Conservation (phyloP, 2,797 vertebrate genomes). For the Gymnodraco acuticeps region DNA sequence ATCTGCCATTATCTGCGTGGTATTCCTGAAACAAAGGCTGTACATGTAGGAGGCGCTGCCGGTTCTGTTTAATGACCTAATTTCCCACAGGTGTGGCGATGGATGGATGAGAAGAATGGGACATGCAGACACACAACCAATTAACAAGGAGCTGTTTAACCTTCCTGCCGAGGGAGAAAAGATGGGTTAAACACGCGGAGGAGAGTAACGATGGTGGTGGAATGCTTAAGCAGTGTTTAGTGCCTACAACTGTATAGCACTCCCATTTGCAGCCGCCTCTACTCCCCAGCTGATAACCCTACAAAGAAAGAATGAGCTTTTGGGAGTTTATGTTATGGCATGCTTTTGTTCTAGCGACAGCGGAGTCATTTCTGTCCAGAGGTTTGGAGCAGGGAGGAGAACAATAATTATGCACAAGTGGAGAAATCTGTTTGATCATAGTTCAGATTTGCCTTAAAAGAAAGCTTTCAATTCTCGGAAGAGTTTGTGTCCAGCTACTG, state of each 20-base stretch:
- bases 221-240: slow-evolving; percentile 56
- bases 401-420: slow-evolving; percentile 51
- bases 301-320: slow-evolving; percentile 50
- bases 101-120: slow-evolving; percentile 48
- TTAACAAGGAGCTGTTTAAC: slow-evolving; percentile 69
- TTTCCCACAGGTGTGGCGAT: slow-evolving; percentile 48
- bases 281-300: slow-evolving; percentile 31
- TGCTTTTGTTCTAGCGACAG: slow-evolving; percentile 20
- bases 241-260: slow-evolving; percentile 23
- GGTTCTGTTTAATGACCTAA: slow-evolving; percentile 51
- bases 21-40: slow-evolving; percentile 40
- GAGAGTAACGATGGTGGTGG: slow-evolving; percentile 14
- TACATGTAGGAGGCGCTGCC: slow-evolving; percentile 30
- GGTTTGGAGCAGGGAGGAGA: slow-evolving; percentile 29
- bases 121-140: slow-evolving; percentile 47
- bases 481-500: slow-evolving; percentile 35
- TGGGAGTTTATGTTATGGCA: slow-evolving; percentile 21
- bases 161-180: slow-evolving; percentile 44
- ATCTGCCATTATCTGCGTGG: slow-evolving; percentile 29
- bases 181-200: slow-evolving; percentile 45
- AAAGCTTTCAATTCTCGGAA: slow-evolving; percentile 54
- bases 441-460: slow-evolving; percentile 59
- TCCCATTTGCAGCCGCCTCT: slow-evolving; percentile 38
- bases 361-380: slow-evolving; percentile 32
- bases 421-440: slow-evolving; percentile 48